A percentile compares a stretch with the other conserved stretches of the same genome.
These are phyloP conservation scores for Sinocyclocheilus anshuiensis DNA, from an alignment of 2,113 vertebrate genomes.

Conservation along the genomic window DNA sequence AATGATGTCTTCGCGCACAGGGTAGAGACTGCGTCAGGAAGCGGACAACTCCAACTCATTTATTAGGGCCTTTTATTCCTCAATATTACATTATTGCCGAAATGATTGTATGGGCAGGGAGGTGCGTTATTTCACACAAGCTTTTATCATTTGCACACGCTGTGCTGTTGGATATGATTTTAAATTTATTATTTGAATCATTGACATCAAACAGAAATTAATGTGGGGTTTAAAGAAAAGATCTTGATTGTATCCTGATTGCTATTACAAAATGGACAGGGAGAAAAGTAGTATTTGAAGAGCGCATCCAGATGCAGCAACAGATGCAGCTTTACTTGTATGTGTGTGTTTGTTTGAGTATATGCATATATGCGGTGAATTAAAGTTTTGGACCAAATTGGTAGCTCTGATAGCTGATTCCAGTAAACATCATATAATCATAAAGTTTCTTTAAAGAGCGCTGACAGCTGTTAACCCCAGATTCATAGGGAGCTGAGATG, in stretches of 20 bases:
- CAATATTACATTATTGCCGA: slow-evolving; percentile 51
- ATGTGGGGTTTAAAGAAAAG: slow-evolving; percentile 30
- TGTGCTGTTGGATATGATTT: slow-evolving; percentile 45
- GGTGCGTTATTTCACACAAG: slow-evolving; percentile 53
- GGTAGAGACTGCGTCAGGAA: slow-evolving; percentile 51
- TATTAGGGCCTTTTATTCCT: slow-evolving; percentile 57
- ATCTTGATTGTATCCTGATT: slow-evolving; percentile 33
- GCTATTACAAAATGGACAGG: not conserved
- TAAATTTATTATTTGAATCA: slow-evolving; percentile 35
- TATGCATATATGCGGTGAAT: not conserved
- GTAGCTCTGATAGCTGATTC: not conserved
- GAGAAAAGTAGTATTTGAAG: not conserved
- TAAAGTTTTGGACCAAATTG: too few species aligned
- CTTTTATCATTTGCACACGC: slow-evolving; percentile 52
- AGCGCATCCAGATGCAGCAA: not conserved
- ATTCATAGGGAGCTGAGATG: not conserved
- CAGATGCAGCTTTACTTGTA: not conserved
- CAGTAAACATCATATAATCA: not conserved
- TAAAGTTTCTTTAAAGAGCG: not conserved
- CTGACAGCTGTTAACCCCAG: not conserved
- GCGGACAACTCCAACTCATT: slow-evolving; percentile 53
- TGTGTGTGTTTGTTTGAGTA: not conserved
- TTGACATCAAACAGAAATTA: slow-evolving; percentile 40
- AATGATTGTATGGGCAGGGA: slow-evolving; percentile 56
- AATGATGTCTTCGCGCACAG: slow-evolving; percentile 54